Evolutionary conservation across 2,888 invertebrate genomes (phyloP).

Genomic region (Formica aserva): DNA sequence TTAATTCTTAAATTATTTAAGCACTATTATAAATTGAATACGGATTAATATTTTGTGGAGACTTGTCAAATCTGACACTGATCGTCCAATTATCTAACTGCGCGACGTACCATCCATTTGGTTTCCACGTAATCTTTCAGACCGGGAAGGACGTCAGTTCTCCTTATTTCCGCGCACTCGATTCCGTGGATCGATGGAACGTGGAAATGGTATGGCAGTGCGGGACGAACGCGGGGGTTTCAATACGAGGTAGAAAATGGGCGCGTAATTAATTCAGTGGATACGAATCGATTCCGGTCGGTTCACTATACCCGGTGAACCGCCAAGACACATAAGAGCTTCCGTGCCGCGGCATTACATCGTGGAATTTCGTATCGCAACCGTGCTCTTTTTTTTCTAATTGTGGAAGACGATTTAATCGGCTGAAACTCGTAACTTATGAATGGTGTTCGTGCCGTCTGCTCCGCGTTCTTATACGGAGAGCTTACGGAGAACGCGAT

Average conservation of each 20-base stretch:
- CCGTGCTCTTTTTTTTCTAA: conserved; percentile 62
- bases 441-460: conserved; percentile 65
- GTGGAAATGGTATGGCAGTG: conserved; percentile 66
- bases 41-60: conserved; percentile 5
- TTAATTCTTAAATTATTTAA: not conserved
- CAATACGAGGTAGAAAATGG: conserved; percentile 75
- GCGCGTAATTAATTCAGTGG: conserved; percentile 77
- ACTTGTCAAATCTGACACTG: conserved; percentile 26
- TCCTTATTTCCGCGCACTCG: conserved; percentile 70
- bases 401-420: conserved; percentile 69
- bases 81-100: conserved; percentile 6
- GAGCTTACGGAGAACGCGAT: conserved; percentile 23
- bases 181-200: conserved; percentile 70
- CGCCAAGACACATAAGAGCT: conserved; percentile 63
- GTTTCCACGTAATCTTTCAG: conserved; percentile 68
- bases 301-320: conserved; percentile 61
- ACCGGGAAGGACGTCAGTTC: conserved; percentile 62
- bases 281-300: conserved; percentile 73
- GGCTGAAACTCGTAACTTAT: conserved; percentile 68
- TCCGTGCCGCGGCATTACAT: conserved; percentile 48
- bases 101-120: conserved; percentile 47
- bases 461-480: conserved; percentile 26
- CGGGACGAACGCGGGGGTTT: conserved; percentile 56
- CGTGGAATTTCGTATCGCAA: conserved; percentile 52
- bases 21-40: conserved; percentile 11